phyloP scores from a whole-genome alignment of 2,797 vertebrate species.

The Pangasius krempfi region DNA sequence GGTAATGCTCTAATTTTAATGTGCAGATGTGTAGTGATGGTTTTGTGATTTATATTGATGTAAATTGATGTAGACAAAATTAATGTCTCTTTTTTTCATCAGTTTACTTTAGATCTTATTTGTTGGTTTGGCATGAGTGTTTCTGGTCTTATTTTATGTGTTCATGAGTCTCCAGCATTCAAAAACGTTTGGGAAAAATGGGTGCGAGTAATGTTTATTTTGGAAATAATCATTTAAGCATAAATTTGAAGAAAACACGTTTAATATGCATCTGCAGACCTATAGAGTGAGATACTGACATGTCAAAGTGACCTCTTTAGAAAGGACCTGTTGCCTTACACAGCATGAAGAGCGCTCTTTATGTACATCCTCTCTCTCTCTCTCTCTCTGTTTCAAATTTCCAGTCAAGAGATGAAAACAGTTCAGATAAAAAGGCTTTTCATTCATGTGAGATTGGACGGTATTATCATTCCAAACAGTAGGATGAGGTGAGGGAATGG shows the following conservation, averaged over 20 bases:
- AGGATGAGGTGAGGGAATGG: constrained; percentile 41
- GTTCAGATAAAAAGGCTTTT: constrained; percentile 45
- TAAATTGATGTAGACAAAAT: background rate
- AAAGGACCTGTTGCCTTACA: background rate
- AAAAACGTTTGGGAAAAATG: background rate
- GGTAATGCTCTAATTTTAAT: background rate
- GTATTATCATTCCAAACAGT: constrained; percentile 42
- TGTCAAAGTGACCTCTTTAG: constrained; percentile 26
- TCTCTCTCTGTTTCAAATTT: constrained; percentile 22
- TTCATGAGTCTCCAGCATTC: background rate
- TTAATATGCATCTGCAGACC: background rate
- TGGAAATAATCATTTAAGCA: background rate
- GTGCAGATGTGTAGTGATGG: background rate
- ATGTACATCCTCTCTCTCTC: background rate
- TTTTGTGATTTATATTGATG: background rate
- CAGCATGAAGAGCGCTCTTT: background rate
- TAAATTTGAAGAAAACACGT: background rate
- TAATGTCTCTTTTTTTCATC: background rate
- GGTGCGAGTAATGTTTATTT: background rate
- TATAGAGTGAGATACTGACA: background rate
- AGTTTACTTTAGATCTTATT: background rate
- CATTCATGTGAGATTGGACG: constrained; percentile 42
- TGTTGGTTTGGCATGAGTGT: background rate
- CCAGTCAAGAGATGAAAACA: constrained; percentile 46
- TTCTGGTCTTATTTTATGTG: background rate